Percentiles rank a stretch among this genome's conserved stretches.
These are phyloP conservation scores for Malurus cyaneus DNA, from an alignment of 2,113 vertebrate genomes.

Conservation along the genomic window DNA sequence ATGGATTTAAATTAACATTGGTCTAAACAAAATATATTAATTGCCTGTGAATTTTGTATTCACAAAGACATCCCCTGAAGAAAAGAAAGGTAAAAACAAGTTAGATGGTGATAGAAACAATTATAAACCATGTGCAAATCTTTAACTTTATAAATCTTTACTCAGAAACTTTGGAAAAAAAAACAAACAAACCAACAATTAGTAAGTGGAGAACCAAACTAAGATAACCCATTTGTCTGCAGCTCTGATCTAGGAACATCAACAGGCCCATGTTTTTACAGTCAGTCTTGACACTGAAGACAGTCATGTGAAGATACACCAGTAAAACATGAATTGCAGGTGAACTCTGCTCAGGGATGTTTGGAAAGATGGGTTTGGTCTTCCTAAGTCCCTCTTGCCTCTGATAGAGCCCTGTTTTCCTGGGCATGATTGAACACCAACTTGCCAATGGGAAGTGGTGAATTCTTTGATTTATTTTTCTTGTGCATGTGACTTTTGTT, in stretches of 20 bases:
- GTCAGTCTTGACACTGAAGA: not conserved
- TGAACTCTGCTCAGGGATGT: not conserved
- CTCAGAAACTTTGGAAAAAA: not conserved
- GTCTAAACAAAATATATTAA: not conserved
- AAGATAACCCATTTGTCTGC: not conserved
- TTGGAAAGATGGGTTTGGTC: not conserved
- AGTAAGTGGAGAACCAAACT: not conserved
- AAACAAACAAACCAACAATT: fast-evolving
- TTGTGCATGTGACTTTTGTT: fast-evolving
- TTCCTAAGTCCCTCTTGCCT: fast-evolving
- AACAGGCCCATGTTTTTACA: not conserved
- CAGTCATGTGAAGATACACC: not conserved
- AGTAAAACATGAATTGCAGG: not conserved
- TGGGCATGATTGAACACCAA: not conserved
- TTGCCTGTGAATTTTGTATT: not conserved
- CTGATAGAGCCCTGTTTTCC: not conserved
- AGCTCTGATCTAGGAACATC: not conserved
- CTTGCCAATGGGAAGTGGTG: not conserved
- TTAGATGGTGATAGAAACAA: not conserved
- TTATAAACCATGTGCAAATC: not conserved
- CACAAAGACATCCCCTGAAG: not conserved
- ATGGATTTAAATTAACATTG: not conserved
- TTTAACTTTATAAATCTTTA: not conserved
- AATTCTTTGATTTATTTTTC: not conserved
- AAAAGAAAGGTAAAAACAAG: not conserved